Evolutionary conservation across 2,797 vertebrate genomes (phyloP).

Genomic region (Onychomys arenicola): DNA sequence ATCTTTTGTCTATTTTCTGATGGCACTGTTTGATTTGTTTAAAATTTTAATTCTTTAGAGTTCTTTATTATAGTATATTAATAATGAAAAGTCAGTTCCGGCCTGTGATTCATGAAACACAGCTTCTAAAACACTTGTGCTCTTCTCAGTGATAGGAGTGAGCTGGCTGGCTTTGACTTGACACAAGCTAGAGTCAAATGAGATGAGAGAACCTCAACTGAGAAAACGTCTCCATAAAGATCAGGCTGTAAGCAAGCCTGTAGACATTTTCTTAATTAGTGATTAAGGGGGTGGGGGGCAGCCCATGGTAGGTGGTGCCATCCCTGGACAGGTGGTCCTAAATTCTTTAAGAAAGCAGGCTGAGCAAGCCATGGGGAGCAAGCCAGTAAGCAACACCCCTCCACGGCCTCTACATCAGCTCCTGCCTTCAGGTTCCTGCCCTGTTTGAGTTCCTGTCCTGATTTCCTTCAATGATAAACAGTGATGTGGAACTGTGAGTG

Average conservation of each 20-base stretch:
- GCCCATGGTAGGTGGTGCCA: not conserved
- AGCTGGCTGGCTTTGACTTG: not conserved
- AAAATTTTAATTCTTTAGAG: not conserved
- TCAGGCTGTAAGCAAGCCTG: not conserved
- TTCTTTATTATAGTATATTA: not conserved
- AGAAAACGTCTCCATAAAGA: not conserved
- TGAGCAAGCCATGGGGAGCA: not conserved
- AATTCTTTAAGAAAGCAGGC: not conserved
- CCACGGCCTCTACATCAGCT: not conserved
- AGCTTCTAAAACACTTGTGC: not conserved
- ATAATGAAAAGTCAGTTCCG: not conserved
- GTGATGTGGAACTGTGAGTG: not conserved
- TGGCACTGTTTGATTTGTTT: not conserved
- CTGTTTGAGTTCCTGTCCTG: not conserved
- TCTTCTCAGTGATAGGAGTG: not conserved
- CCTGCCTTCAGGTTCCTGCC: not conserved
- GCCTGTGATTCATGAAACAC: not conserved
- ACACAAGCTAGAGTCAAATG: not conserved
- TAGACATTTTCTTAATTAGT: not conserved
- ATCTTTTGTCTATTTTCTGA: not conserved
- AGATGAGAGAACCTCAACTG: not conserved
- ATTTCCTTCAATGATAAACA: not conserved
- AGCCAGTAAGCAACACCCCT: not conserved
- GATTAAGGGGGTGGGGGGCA: not conserved
- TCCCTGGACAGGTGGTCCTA: not conserved